These are phyloP conservation scores for Fabriciana adippe DNA, from an alignment of 2,888 invertebrate genomes.

Conservation along the genomic window DNA sequence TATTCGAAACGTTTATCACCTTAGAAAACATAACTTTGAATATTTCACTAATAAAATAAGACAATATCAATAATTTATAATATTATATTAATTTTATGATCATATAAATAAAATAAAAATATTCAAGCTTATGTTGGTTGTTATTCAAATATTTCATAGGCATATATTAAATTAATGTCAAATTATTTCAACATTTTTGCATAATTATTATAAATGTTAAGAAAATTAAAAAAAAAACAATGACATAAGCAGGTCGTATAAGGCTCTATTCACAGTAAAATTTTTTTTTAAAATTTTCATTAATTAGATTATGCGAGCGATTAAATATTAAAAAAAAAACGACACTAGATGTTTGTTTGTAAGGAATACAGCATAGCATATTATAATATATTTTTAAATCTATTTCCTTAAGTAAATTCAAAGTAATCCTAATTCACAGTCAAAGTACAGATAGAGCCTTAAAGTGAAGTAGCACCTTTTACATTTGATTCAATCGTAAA, in stretches of 20 bases:
- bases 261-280: slow-evolving; percentile 1
- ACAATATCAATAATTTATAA: too few relatives aligned
- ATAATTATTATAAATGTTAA: slow-evolving; percentile 5
- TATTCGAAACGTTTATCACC: too few relatives aligned
- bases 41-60: too few relatives aligned
- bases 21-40: too few relatives aligned
- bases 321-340: not conserved
- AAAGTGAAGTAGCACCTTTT: slow-evolving; percentile 36
- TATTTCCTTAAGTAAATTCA: not conserved
- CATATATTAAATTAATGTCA: slow-evolving; percentile 8
- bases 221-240: slow-evolving; percentile 3
- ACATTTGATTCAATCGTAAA: slow-evolving; percentile 41
- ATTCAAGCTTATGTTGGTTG: slow-evolving; percentile 8
- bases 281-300: not conserved
- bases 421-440: not conserved
- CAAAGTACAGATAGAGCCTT: slow-evolving; percentile 14
- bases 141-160: slow-evolving; percentile 6
- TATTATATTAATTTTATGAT: too few relatives aligned
- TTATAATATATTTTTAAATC: not conserved
- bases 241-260: slow-evolving; percentile 7
- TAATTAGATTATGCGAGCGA: too few relatives aligned
- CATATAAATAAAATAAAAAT: not conserved
- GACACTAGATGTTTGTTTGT: not conserved
- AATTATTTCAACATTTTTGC: slow-evolving; percentile 7
- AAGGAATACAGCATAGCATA: too few relatives aligned